These are phyloP conservation scores for Brachymystax lenok DNA, from an alignment of 2,797 vertebrate species.

Conservation along the genomic window DNA sequence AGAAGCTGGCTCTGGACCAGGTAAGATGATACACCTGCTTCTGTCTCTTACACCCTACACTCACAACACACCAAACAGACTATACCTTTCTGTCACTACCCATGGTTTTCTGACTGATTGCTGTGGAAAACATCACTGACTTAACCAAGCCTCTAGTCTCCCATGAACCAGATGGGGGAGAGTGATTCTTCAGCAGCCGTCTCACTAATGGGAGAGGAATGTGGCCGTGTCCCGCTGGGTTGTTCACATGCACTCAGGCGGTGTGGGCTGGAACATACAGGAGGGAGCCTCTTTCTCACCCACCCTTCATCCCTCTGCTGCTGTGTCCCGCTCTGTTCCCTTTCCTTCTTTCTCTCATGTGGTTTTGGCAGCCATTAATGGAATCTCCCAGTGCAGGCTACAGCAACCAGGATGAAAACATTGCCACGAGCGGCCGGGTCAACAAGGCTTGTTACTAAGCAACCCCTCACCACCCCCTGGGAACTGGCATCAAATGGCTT, in stretches of 20 bases:
- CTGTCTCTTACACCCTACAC: conserved; percentile 1
- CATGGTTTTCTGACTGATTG: neutral
- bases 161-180: neutral
- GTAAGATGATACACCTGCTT: conserved; percentile 63
- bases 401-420: conserved; percentile 63
- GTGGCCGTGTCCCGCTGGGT: neutral
- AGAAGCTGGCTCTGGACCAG: conserved; percentile 82
- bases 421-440: conserved; percentile 66
- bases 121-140: neutral
- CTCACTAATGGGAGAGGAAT: conserved; percentile 13
- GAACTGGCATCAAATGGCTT: conserved; percentile 40
- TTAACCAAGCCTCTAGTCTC: neutral
- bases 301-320: neutral
- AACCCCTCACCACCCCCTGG: conserved; percentile 61
- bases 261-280: conserved; percentile 32
- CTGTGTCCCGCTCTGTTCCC: neutral
- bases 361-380: conserved; percentile 58
- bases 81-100: neutral
- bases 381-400: conserved; percentile 50
- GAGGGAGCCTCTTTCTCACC: conserved; percentile 24
- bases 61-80: conserved; percentile 2
- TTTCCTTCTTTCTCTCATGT: conserved; percentile 43
- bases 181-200: neutral
- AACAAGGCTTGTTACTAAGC: conserved; percentile 74
- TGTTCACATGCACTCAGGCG: conserved; percentile 15